Percentiles rank a stretch among this genome's conserved stretches.
Evolutionary conservation across 2,113 vertebrate species (phyloP).

Genomic region (Myxocyprinus asiaticus): DNA sequence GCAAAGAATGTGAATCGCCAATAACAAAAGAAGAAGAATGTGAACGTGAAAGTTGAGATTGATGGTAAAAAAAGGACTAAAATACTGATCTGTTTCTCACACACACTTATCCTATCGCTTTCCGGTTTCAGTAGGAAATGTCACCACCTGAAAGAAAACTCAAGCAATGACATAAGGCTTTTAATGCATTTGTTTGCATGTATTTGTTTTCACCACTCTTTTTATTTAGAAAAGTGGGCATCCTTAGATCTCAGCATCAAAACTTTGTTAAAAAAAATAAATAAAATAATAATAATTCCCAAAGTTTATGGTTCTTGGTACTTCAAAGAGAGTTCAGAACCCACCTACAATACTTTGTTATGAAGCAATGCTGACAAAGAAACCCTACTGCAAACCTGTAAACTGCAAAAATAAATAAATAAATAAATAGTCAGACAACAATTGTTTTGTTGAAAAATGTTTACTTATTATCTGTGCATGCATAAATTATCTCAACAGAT

Average conservation of each 20-base stretch:
- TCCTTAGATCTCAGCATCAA: slow-evolving; percentile 46
- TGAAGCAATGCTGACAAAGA: slow-evolving; percentile 39
- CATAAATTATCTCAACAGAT: slow-evolving; percentile 1
- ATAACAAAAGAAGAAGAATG: too few relatives aligned
- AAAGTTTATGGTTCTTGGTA: slow-evolving; percentile 34
- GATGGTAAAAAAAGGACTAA: too few relatives aligned
- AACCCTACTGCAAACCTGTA: neutral
- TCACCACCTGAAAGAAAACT: too few relatives aligned
- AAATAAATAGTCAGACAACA: neutral
- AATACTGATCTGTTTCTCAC: too few relatives aligned
- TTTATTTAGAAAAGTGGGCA: slow-evolving; percentile 15
- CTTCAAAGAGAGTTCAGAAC: slow-evolving; percentile 58
- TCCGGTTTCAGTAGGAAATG: too few relatives aligned
- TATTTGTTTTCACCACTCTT: neutral
- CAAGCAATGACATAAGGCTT: too few relatives aligned
- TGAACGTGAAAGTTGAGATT: too few relatives aligned
- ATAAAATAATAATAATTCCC: slow-evolving; percentile 9
- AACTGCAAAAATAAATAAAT: too few relatives aligned
- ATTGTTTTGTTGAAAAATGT: neutral
- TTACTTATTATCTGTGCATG: slow-evolving; percentile 16
- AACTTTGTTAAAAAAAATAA: slow-evolving; percentile 53
- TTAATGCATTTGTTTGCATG: neutral
- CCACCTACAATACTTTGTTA: slow-evolving; percentile 46
- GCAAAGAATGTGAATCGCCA: too few relatives aligned
- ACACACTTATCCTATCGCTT: too few relatives aligned